phyloP scores from a whole-genome alignment of 1,140 invertebrate genomes.

The Trachymyrmex septentrionalis region DNA sequence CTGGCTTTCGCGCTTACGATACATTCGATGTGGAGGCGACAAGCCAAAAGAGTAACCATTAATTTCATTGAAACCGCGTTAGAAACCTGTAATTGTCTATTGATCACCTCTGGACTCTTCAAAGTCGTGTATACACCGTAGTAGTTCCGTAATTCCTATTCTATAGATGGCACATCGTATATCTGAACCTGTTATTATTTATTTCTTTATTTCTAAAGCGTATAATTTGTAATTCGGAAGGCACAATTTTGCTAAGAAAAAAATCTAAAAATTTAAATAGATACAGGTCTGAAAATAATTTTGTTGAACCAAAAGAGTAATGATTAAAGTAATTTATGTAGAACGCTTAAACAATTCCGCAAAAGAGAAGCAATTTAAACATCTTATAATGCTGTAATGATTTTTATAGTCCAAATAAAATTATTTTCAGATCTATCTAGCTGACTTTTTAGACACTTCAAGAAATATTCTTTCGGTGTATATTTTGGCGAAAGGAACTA shows the following conservation, averaged over 20 bases:
- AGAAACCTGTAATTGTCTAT: constrained; percentile 49
- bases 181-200: constrained; percentile 10
- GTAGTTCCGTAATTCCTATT: constrained; percentile 30
- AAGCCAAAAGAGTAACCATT: constrained; percentile 56
- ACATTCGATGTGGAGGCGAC: constrained; percentile 38
- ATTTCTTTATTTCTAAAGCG: constrained; percentile 3
- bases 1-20: constrained; percentile 48
- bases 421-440: too few relatives aligned
- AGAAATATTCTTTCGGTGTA: too few relatives aligned
- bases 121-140: constrained; percentile 5
- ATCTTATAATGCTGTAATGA: too few relatives aligned
- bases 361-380: too few relatives aligned
- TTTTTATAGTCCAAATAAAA: too few relatives aligned
- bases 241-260: too few relatives aligned
- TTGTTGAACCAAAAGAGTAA: too few relatives aligned
- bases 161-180: background rate
- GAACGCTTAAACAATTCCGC: too few relatives aligned
- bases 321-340: too few relatives aligned
- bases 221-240: background rate
- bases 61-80: constrained; percentile 60
- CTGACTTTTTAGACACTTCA: too few relatives aligned
- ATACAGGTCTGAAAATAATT: too few relatives aligned
- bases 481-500: background rate
- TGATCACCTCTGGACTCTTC: constrained; percentile 46
- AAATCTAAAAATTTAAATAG: too few relatives aligned